A percentile compares a stretch with the other conserved stretches of the same genome.
These are phyloP conservation scores for Hepsetus odoe DNA, from an alignment of 2,113 vertebrate species.

Conservation along the genomic window DNA sequence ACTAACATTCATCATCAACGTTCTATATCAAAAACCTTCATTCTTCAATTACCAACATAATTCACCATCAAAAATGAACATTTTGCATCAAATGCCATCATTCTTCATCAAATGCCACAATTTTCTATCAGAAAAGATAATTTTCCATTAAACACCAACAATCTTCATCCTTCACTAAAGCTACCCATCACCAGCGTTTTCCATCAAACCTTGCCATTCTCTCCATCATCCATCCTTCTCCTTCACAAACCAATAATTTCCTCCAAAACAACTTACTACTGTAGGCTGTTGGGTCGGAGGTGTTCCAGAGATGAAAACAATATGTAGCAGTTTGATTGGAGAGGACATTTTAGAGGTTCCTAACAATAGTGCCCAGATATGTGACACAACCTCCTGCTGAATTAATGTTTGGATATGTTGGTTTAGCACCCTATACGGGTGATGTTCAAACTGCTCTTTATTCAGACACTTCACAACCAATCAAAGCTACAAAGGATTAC, in stretches of 20 bases:
- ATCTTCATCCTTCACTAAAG: not conserved
- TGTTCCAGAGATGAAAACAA: no score
- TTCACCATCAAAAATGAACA: not conserved
- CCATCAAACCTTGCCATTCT: no score
- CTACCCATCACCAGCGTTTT: no score
- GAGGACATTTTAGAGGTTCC: no score
- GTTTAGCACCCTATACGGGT: not conserved
- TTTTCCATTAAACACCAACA: not conserved
- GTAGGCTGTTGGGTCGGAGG: no score
- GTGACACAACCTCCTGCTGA: no score
- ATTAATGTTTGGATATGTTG: not conserved
- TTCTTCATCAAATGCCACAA: not conserved
- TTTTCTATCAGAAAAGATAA: not conserved
- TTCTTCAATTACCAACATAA: not conserved
- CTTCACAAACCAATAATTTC: no score
- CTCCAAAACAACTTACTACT: no score
- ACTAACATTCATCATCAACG: no score
- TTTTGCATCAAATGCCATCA: not conserved
- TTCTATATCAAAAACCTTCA: not conserved
- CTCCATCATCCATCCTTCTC: no score
- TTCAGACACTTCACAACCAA: not conserved
- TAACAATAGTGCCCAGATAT: no score
- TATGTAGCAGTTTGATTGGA: no score
- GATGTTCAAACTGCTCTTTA: conserved; percentile 8
- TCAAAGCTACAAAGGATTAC: not conserved